These are phyloP conservation scores for Pica pica DNA, from an alignment of 2,113 vertebrate genomes.

Conservation along the genomic window DNA sequence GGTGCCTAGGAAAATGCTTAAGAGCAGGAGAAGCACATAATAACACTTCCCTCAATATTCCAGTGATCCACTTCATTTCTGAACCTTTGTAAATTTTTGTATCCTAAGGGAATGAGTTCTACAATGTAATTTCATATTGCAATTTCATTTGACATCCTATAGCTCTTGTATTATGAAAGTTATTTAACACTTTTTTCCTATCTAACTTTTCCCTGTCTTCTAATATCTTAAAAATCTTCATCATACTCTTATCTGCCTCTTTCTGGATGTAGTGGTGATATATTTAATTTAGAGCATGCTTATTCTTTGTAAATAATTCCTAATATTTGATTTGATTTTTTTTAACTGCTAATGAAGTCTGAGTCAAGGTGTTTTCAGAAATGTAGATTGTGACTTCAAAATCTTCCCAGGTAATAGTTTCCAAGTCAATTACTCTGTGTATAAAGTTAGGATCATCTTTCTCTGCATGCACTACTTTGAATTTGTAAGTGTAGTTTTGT, in stretches of 20 bases:
- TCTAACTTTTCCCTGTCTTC: neutral
- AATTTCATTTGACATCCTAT: neutral
- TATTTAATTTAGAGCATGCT: neutral
- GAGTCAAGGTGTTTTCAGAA: neutral
- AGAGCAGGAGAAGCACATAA: neutral
- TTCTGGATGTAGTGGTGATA: neutral
- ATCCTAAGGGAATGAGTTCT: neutral
- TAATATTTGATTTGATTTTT: neutral
- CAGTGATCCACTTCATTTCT: neutral
- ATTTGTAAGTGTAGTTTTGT: neutral
- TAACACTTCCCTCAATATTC: neutral
- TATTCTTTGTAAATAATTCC: neutral
- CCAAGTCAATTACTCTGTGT: neutral
- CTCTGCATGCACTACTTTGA: neutral
- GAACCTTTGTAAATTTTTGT: neutral
- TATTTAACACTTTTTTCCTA: neutral
- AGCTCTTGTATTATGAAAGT: neutral
- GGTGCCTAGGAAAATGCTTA: neutral
- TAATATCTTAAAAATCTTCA: neutral
- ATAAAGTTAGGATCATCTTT: neutral
- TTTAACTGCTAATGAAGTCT: neutral
- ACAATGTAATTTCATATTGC: neutral
- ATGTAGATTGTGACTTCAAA: neutral
- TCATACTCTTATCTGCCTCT: neutral
- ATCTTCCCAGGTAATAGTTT: neutral